These are phyloP conservation scores for Bombus turneri DNA, from an alignment of 1,140 invertebrate species.

Conservation along the genomic window DNA sequence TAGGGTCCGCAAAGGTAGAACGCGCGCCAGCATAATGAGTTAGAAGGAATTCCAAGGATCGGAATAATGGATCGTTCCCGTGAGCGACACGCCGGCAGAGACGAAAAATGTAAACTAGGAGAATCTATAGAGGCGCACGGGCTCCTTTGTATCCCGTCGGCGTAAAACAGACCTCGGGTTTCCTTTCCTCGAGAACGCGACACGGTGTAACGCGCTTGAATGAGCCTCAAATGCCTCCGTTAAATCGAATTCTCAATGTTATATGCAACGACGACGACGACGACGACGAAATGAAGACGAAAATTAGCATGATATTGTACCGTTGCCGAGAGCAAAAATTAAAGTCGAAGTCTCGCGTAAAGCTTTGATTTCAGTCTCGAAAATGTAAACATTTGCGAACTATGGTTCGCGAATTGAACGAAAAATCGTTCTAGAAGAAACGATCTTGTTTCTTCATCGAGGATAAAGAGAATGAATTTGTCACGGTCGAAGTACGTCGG, in stretches of 20 bases:
- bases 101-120: slow-evolving; percentile 63
- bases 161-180: background rate
- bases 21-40: slow-evolving; percentile 58
- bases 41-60: slow-evolving; percentile 52
- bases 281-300: background rate
- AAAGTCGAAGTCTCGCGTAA: background rate
- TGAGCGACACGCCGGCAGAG: slow-evolving; percentile 24
- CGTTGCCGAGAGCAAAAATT: background rate
- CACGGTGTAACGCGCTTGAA: slow-evolving; percentile 25
- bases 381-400: background rate
- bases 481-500: slow-evolving; percentile 59
- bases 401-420: background rate
- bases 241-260: slow-evolving; percentile 47
- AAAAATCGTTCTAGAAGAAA: background rate
- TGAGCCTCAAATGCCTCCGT: slow-evolving; percentile 55
- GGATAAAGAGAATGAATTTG: slow-evolving; percentile 52
- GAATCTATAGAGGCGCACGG: slow-evolving; percentile 38
- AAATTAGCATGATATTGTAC: slow-evolving; percentile 29
- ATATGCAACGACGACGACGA: slow-evolving; percentile 9
- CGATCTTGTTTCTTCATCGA: slow-evolving; percentile 16
- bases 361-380: background rate
- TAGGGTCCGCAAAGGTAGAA: slow-evolving; percentile 19
- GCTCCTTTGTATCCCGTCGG: slow-evolving; percentile 48
- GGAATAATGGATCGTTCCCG: slow-evolving; percentile 56
- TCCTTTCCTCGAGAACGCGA: slow-evolving; percentile 6